These are phyloP conservation scores for Channa maculata DNA, from an alignment of 2,113 vertebrate genomes.

Conservation along the genomic window DNA sequence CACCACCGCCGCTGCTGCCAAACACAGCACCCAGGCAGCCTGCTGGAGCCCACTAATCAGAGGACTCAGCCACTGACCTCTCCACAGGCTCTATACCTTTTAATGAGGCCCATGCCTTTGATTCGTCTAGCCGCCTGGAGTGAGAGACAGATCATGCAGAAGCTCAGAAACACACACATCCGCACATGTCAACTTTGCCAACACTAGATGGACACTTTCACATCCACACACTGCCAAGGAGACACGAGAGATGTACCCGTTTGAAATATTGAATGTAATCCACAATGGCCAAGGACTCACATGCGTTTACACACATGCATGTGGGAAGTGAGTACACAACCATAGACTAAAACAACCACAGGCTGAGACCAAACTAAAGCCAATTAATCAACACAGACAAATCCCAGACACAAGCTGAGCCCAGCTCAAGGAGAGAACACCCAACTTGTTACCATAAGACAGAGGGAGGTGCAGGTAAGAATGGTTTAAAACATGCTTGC, in stretches of 20 bases:
- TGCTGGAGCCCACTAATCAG: conserved; percentile 70
- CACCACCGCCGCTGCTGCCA: not conserved
- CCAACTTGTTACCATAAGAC: conserved; percentile 72
- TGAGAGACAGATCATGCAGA: conserved; percentile 55
- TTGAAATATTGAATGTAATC: conserved; percentile 67
- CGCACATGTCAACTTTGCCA: conserved; percentile 15
- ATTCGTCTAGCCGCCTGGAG: conserved; percentile 65
- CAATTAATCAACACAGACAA: conserved; percentile 61
- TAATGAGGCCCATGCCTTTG: conserved; percentile 79
- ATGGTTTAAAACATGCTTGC: conserved; percentile 77
- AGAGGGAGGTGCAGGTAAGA: conserved; percentile 77
- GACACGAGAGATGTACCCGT: conserved; percentile 30
- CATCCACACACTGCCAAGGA: conserved; percentile 30
- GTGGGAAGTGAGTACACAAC: conserved; percentile 35
- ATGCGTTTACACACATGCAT: conserved; percentile 34
- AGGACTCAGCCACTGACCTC: conserved; percentile 70
- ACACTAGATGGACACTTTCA: conserved; percentile 39
- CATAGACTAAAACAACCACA: conserved; percentile 29
- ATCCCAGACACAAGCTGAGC: conserved; percentile 41
- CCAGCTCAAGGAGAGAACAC: conserved; percentile 75
- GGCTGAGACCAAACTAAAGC: conserved; percentile 44
- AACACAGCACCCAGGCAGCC: conserved; percentile 40
- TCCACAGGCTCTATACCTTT: conserved; percentile 65
- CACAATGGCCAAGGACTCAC: conserved; percentile 43
- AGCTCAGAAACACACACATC: conserved; percentile 23